A percentile compares a stretch with the other conserved stretches of the same genome.
Evolutionary conservation across 2,797 vertebrate genomes (phyloP).

Genomic region (Sebastes iracundus): DNA sequence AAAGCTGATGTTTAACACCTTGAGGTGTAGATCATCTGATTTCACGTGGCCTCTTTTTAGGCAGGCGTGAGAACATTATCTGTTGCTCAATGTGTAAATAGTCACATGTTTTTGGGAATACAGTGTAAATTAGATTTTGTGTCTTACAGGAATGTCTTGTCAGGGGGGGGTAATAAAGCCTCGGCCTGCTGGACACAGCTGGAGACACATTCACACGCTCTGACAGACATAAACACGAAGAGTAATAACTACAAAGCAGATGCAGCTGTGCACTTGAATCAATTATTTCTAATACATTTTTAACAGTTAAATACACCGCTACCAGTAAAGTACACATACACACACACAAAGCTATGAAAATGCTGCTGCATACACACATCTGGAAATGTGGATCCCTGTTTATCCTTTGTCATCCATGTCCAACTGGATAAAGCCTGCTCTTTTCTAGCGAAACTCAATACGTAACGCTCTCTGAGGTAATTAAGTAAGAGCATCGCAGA

Average conservation of each 20-base stretch:
- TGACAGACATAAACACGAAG: constrained; percentile 22
- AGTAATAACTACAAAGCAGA: constrained; percentile 14
- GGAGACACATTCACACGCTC: constrained; percentile 20
- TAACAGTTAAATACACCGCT: constrained; percentile 26
- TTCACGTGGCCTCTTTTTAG: neutral
- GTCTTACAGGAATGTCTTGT: neutral
- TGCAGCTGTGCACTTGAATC: constrained; percentile 17
- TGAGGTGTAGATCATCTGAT: neutral
- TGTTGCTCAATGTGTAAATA: neutral
- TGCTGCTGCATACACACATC: constrained; percentile 32
- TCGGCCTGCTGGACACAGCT: constrained; percentile 29
- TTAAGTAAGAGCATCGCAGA: constrained; percentile 47
- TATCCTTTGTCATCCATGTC: constrained; percentile 31
- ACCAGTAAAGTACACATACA: constrained; percentile 27
- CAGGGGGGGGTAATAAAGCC: constrained; percentile 19
- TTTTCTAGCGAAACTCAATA: constrained; percentile 14
- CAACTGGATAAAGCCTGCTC: constrained; percentile 39
- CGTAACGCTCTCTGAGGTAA: constrained; percentile 60
- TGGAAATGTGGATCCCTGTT: constrained; percentile 45
- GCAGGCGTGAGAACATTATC: neutral
- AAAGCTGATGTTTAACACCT: neutral
- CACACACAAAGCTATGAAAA: constrained; percentile 23
- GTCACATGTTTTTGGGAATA: neutral
- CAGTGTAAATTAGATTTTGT: neutral
- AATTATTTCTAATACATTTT: constrained; percentile 15